Percentiles rank a stretch among this genome's conserved stretches.
phyloP scores from a whole-genome alignment of 2,888 invertebrate species.

The Archaeoteleia sp. region DNA sequence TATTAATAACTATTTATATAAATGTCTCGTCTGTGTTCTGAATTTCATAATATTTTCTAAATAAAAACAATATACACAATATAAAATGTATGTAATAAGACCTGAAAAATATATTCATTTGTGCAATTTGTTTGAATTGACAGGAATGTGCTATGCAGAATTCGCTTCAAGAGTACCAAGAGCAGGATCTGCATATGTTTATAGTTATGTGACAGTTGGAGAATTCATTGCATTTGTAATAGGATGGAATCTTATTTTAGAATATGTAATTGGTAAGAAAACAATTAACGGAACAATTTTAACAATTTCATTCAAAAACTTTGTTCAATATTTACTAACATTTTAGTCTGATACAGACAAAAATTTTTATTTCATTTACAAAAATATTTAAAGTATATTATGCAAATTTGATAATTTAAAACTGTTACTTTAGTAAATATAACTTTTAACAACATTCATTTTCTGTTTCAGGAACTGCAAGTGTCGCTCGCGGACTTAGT shows the following conservation, averaged over 20 bases:
- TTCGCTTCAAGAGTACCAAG: slow-evolving; percentile 87
- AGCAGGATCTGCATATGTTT: slow-evolving; percentile 90
- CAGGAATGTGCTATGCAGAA: slow-evolving; percentile 88
- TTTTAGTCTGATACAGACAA: not conserved
- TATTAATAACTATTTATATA: no score
- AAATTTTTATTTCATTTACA: slow-evolving; percentile 24
- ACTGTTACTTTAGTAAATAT: no score
- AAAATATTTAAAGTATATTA: no score
- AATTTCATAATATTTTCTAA: slow-evolving; percentile 1
- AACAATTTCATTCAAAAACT: slow-evolving; percentile 1
- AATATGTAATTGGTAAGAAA: slow-evolving; percentile 83
- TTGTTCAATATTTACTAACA: no score
- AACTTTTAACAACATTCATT: no score
- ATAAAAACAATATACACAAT: no score
- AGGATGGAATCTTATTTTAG: slow-evolving; percentile 89
- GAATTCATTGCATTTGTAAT: slow-evolving; percentile 88
- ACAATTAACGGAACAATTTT: not conserved
- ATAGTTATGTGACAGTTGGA: slow-evolving; percentile 88
- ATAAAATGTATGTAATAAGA: no score
- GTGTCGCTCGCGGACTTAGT: slow-evolving; percentile 84
- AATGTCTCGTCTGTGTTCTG: no score
- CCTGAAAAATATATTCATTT: no score
- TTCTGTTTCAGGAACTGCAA: slow-evolving; percentile 80
- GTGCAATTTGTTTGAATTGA: slow-evolving; percentile 32
- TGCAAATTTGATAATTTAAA: slow-evolving; percentile 10